phyloP scores from a whole-genome alignment of 1,140 invertebrate species.

The Acromyrmex charruanus region DNA sequence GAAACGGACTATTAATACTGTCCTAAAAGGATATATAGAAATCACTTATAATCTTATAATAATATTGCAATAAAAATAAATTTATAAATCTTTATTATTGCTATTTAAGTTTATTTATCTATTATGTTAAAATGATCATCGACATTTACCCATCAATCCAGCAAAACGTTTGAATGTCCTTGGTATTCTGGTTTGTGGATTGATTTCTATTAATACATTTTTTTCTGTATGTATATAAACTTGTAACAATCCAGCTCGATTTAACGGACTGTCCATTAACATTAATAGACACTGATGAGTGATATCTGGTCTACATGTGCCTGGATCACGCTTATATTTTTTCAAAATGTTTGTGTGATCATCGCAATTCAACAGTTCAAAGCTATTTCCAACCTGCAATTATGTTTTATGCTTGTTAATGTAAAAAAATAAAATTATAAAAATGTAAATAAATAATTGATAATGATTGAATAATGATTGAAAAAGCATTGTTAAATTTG shows the following conservation, averaged over 20 bases:
- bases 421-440: background rate
- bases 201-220: constrained; percentile 99
- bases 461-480: background rate
- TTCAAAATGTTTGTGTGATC: constrained; percentile 95
- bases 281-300: constrained; percentile 98
- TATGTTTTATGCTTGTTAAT: background rate
- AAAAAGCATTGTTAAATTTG: background rate
- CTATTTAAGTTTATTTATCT: background rate
- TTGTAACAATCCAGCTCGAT: constrained; percentile 95
- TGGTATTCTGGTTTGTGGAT: constrained; percentile 99
- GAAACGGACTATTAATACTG: too few species aligned
- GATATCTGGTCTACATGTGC: constrained; percentile 96
- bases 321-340: constrained; percentile 94
- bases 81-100: too few species aligned
- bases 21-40: too few species aligned
- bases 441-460: background rate
- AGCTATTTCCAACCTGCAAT: constrained; percentile 92
- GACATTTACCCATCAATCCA: constrained; percentile 95
- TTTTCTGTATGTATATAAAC: constrained; percentile 98
- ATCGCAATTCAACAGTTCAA: constrained; percentile 97
- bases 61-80: too few species aligned
- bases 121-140: background rate
- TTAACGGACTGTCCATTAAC: constrained; percentile 98
- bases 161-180: constrained; percentile 99
- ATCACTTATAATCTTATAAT: background rate